These are phyloP conservation scores for Diarsia dahlii DNA, from an alignment of 2,888 invertebrate species.

Conservation along the genomic window DNA sequence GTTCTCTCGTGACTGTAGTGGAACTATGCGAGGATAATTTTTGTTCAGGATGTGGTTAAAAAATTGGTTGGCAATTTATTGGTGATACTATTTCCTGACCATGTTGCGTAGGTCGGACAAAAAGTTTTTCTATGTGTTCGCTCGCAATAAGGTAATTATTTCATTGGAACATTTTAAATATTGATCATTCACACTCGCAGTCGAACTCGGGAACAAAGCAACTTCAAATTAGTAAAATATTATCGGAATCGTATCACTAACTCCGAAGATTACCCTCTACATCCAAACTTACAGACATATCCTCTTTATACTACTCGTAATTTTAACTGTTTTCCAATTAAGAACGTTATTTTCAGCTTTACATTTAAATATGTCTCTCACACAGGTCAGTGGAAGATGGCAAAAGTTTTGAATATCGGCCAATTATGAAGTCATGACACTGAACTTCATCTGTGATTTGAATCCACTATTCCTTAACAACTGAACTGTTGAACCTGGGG, in stretches of 20 bases:
- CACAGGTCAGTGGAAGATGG: no score
- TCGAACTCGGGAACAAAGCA: not conserved
- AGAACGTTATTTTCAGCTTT: no score
- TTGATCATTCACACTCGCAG: no score
- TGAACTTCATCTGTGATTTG: no score
- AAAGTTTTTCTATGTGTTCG: not conserved
- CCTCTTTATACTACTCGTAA: no score
- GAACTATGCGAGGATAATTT: not conserved
- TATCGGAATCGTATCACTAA: not conserved
- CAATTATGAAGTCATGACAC: no score
- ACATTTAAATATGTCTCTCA: no score
- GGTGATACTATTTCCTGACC: not conserved
- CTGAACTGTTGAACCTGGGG: no score
- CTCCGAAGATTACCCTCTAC: not conserved
- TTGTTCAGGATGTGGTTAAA: not conserved
- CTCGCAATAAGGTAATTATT: not conserved
- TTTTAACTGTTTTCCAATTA: no score
- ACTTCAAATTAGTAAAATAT: not conserved
- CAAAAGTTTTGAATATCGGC: no score
- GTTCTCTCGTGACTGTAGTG: not conserved
- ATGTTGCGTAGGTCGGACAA: not conserved
- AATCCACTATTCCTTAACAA: no score
- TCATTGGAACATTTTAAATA: not conserved
- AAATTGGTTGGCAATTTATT: not conserved
- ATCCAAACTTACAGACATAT: not conserved